Evolutionary conservation across 2,113 vertebrate genomes (phyloP).

Genomic region (Rhea americana): DNA sequence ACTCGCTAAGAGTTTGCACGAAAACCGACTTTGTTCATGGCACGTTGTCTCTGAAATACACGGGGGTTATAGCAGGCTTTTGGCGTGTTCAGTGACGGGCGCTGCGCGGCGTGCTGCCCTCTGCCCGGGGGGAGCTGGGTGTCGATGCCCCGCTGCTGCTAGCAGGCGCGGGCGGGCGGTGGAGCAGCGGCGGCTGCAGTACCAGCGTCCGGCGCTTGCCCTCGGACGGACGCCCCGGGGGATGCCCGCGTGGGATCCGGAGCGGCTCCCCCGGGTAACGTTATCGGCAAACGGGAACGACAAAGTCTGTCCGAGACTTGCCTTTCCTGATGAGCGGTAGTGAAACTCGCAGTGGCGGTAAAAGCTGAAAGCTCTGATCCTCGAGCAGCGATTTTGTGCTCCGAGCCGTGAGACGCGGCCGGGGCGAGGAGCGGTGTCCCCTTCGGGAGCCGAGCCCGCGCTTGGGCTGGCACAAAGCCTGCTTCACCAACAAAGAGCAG

Average conservation of each 20-base stretch:
- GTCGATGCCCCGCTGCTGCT: no score
- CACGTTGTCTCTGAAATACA: constrained; percentile 31
- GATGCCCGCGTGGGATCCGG: background rate
- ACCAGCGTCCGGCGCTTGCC: background rate
- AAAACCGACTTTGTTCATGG: background rate
- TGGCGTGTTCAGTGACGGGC: background rate
- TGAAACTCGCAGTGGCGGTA: background rate
- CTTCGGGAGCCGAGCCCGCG: background rate
- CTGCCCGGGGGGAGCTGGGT: no score
- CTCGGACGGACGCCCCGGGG: background rate
- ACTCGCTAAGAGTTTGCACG: constrained; percentile 10
- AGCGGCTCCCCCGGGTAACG: background rate
- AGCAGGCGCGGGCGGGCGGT: no score
- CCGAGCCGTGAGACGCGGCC: no score
- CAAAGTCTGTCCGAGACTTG: background rate
- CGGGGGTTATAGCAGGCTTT: constrained; percentile 18
- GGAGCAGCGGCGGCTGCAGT: no score
- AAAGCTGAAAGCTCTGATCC: background rate
- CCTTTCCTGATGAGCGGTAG: constrained; percentile 2
- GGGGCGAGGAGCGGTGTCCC: background rate
- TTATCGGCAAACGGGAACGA: background rate
- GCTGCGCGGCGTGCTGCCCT: no score
- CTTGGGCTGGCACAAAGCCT: background rate
- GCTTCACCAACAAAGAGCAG: background rate
- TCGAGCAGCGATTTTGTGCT: background rate